phyloP scores from a whole-genome alignment of 2,113 vertebrate genomes.

The Istiophorus platypterus region DNA sequence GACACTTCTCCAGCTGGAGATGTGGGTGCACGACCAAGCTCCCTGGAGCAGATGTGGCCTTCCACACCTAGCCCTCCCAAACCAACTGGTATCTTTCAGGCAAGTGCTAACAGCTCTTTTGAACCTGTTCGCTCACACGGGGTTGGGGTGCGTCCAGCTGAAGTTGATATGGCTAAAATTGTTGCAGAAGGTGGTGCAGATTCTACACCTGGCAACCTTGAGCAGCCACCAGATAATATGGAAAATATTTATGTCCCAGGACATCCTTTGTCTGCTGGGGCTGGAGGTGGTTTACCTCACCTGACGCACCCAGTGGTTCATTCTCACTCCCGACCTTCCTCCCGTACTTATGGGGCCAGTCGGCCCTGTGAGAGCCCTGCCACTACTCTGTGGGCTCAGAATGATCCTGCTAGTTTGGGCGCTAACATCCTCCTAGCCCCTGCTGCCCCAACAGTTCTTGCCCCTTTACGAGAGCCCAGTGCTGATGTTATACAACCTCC shows the following conservation, averaged over 20 bases:
- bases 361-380: slow-evolving; percentile 95
- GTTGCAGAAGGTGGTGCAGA: slow-evolving; percentile 86
- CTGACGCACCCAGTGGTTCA: slow-evolving; percentile 52
- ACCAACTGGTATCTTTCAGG: slow-evolving; percentile 93
- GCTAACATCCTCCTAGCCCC: slow-evolving; percentile 93
- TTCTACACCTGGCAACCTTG: slow-evolving; percentile 89
- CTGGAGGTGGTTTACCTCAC: slow-evolving; percentile 63
- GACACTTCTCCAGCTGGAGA: slow-evolving; percentile 90
- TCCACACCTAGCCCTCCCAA: slow-evolving; percentile 96
- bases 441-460: slow-evolving; percentile 90
- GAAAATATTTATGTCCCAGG: slow-evolving; percentile 89
- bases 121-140: slow-evolving; percentile 93
- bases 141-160: slow-evolving; percentile 88
- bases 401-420: slow-evolving; percentile 89
- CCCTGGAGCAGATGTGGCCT: slow-evolving; percentile 78
- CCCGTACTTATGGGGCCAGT: slow-evolving; percentile 85
- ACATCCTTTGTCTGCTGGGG: slow-evolving; percentile 47
- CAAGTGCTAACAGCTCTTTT: slow-evolving; percentile 97
- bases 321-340: slow-evolving; percentile 79
- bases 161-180: slow-evolving; percentile 91
- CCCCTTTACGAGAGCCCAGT: slow-evolving; percentile 85
- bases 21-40: slow-evolving; percentile 47
- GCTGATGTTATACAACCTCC: slow-evolving; percentile 91
- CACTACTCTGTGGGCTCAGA: slow-evolving; percentile 96
- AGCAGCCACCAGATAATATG: slow-evolving; percentile 96